phyloP scores from a whole-genome alignment of 1,140 invertebrate species.

The Neodiprion lecontei region DNA sequence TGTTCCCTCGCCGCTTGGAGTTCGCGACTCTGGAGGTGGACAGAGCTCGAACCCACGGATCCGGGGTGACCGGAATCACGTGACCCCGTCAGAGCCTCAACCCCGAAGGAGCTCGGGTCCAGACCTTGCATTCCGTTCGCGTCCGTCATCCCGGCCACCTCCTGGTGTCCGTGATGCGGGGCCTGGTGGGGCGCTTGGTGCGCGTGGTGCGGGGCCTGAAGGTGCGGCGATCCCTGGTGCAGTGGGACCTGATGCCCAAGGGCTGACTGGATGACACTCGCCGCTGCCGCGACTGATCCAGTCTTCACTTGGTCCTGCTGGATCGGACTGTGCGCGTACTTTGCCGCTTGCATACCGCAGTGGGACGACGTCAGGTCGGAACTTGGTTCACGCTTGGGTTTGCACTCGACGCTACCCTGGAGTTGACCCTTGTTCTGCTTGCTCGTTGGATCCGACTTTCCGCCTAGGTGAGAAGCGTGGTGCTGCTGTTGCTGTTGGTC shows the following conservation, averaged over 20 bases:
- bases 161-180: constrained; percentile 46
- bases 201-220: constrained; percentile 21
- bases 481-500: constrained; percentile 49
- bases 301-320: constrained; percentile 45
- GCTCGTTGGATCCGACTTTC: constrained; percentile 14
- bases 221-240: constrained; percentile 34
- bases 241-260: constrained; percentile 35
- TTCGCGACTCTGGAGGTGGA: constrained; percentile 38
- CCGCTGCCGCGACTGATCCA: constrained; percentile 29
- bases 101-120: constrained; percentile 63
- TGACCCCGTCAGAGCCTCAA: constrained; percentile 63
- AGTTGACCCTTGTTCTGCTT: constrained; percentile 41
- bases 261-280: constrained; percentile 51
- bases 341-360: constrained; percentile 44
- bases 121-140: constrained; percentile 46
- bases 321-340: constrained; percentile 61
- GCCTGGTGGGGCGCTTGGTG: constrained; percentile 50
- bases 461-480: constrained; percentile 41
- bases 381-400: constrained; percentile 71
- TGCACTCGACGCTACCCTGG: constrained; percentile 58
- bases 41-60: constrained; percentile 53
- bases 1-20: background rate
- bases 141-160: constrained; percentile 59
- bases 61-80: constrained; percentile 58
- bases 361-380: constrained; percentile 60